Evolutionary conservation across 2,888 invertebrate genomes (phyloP).

Genomic region (Leptopilina drosophilae): DNA sequence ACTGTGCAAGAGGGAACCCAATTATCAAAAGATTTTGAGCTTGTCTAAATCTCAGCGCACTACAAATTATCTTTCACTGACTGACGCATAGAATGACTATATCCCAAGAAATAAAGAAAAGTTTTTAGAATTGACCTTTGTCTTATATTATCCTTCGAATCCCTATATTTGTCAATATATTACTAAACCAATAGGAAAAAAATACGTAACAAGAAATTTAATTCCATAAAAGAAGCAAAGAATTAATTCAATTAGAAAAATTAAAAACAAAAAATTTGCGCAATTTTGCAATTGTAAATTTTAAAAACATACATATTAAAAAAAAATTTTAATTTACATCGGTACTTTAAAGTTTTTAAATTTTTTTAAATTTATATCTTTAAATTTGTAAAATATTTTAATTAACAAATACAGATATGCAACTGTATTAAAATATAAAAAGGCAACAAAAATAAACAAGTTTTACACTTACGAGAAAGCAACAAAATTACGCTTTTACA

Average conservation of each 20-base stretch:
- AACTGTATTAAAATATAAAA: no score
- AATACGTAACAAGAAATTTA: background rate
- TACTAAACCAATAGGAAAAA: constrained; percentile 18
- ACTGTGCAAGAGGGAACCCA: constrained; percentile 15
- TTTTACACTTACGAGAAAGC: background rate
- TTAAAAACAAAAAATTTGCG: no score
- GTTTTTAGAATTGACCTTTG: constrained; percentile 33
- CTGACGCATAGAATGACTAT: constrained; percentile 25
- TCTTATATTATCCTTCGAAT: constrained; percentile 28
- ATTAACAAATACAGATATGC: no score
- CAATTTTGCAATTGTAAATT: no score
- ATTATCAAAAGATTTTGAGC: constrained; percentile 12
- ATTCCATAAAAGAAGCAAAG: background rate
- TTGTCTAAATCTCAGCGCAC: background rate
- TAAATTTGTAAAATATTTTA: no score
- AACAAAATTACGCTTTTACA: background rate
- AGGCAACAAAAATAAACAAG: constrained; percentile 7
- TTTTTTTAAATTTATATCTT: no score
- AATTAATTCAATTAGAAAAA: no score
- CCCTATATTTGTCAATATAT: background rate
- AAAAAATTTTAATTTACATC: no score
- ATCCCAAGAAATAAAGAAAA: constrained; percentile 26
- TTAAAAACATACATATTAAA: no score
- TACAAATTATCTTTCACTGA: constrained; percentile 26
- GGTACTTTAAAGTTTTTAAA: no score